phyloP scores from a whole-genome alignment of 2,113 vertebrate species.

The Vulpes vulpes region DNA sequence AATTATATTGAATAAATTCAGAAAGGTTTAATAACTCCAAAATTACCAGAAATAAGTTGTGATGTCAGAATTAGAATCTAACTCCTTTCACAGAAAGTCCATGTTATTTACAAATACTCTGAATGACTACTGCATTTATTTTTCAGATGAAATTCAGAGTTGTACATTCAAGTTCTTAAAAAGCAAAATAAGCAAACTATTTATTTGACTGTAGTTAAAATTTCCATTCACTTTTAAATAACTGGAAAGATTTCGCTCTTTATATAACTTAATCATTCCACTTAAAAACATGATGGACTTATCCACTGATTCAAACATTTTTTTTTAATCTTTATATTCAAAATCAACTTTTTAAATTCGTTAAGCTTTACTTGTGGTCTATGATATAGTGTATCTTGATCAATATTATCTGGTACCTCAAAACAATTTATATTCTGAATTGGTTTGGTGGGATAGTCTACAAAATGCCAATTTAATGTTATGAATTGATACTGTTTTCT shows the following conservation, averaged over 20 bases:
- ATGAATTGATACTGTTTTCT: background rate
- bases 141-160: background rate
- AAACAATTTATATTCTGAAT: background rate
- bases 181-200: background rate
- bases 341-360: background rate
- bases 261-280: background rate
- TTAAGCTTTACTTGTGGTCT: background rate
- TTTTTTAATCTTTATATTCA: background rate
- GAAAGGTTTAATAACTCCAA: background rate
- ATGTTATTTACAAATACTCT: background rate
- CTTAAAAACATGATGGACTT: background rate
- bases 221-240: background rate
- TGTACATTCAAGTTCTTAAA: background rate
- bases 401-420: background rate
- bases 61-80: background rate
- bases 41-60: background rate
- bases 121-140: background rate
- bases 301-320: background rate
- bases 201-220: background rate
- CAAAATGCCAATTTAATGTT: background rate
- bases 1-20: background rate
- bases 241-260: background rate
- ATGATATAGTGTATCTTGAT: background rate
- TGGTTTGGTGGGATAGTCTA: background rate
- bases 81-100: background rate